A percentile compares a stretch with the other conserved stretches of the same genome.
Conservation (phyloP, 2,113 vertebrate species). For the Calidris pygmaea region DNA sequence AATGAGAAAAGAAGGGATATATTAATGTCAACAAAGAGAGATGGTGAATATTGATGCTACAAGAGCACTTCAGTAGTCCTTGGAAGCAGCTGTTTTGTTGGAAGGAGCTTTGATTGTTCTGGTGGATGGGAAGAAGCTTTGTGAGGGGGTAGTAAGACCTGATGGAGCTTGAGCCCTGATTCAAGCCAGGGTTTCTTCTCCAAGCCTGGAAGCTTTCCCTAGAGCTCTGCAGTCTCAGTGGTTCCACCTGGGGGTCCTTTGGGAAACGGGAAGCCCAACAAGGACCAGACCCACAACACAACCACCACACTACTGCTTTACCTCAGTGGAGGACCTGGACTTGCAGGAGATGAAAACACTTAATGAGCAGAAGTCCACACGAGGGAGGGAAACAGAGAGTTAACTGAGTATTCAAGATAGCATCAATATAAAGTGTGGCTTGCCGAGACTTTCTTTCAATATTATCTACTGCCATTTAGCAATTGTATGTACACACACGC, state of each 20-base stretch:
- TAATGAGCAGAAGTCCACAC: neutral
- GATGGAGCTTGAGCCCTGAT: neutral
- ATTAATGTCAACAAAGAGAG: neutral
- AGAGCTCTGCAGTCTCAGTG: neutral
- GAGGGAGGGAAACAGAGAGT: neutral
- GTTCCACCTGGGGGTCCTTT: neutral
- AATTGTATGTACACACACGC: neutral
- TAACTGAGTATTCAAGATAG: neutral
- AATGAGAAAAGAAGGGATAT: neutral
- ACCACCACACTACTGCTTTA: neutral
- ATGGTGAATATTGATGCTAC: neutral
- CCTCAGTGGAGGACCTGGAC: rapidly evolving
- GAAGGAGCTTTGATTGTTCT: neutral
- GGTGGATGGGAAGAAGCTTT: neutral
- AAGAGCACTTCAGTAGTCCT: neutral
- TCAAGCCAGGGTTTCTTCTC: neutral
- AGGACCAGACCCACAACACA: neutral
- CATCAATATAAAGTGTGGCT: neutral
- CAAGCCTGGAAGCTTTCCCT: neutral
- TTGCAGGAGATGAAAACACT: neutral
- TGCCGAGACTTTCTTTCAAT: neutral
- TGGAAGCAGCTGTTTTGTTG: neutral
- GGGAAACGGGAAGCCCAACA: neutral
- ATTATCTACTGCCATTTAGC: neutral
- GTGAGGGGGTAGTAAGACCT: neutral